These are phyloP conservation scores for Elgaria multicarinata DNA, from an alignment of 2,113 vertebrate species.

Conservation along the genomic window DNA sequence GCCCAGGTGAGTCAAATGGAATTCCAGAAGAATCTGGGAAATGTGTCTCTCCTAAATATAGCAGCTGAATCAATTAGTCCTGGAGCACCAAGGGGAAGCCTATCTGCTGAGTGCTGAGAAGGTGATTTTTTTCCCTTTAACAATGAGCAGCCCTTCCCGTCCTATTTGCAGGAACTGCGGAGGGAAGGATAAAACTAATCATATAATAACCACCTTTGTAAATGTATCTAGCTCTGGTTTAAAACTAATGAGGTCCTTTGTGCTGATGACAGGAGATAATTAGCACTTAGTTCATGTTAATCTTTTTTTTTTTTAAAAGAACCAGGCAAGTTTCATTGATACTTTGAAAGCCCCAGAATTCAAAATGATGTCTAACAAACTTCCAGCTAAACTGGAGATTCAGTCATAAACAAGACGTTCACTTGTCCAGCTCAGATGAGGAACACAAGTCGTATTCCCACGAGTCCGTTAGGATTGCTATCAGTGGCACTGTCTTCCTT, in stretches of 20 bases:
- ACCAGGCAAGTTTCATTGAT: neutral
- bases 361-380: constrained; percentile 6
- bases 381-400: neutral
- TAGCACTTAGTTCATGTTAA: neutral
- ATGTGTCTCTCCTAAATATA: neutral
- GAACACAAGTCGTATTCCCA: constrained; percentile 33
- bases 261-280: neutral
- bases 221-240: neutral
- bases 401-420: neutral
- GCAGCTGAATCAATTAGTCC: neutral
- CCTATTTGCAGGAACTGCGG: no score
- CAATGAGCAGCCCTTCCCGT: neutral
- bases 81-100: neutral
- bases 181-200: neutral
- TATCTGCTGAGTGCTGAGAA: neutral
- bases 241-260: constrained; percentile 3
- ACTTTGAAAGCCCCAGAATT: neutral
- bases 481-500: constrained; percentile 28
- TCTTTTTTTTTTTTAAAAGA: constrained; percentile 1
- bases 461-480: constrained; percentile 15
- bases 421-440: neutral
- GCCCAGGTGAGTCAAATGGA: no score
- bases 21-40: neutral
- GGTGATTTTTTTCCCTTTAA: neutral
- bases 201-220: neutral